A percentile compares a stretch with the other conserved stretches of the same genome.
These are phyloP conservation scores for Takifugu rubripes DNA, from an alignment of 2,797 vertebrate species.

Conservation along the genomic window DNA sequence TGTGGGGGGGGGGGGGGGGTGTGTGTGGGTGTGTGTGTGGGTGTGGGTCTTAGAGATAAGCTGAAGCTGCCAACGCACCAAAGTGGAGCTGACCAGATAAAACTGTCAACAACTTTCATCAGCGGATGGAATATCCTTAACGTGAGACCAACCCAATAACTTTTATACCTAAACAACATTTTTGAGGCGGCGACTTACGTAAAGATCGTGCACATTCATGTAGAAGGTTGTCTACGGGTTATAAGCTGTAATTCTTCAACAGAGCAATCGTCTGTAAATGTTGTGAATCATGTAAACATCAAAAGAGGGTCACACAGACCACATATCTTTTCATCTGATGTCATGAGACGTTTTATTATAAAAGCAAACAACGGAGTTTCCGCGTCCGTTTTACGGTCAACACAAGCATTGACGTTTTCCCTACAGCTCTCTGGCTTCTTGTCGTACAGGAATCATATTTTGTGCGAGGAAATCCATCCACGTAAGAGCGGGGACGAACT, in stretches of 20 bases:
- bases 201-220: neutral
- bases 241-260: neutral
- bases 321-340: neutral
- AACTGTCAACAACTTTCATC: too few relatives aligned
- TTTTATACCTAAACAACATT: slow-evolving; percentile 5
- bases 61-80: slow-evolving; percentile 1
- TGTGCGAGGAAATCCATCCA: neutral
- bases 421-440: neutral
- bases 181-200: neutral
- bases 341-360: neutral
- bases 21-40: too few relatives aligned
- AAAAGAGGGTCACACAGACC: neutral
- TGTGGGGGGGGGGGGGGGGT: neutral
- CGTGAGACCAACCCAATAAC: slow-evolving; percentile 3
- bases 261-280: neutral
- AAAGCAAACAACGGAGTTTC: too few relatives aligned
- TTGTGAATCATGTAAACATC: neutral
- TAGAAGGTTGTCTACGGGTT: neutral
- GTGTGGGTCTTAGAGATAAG: neutral
- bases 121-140: neutral
- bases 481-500: neutral
- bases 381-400: slow-evolving; percentile 24
- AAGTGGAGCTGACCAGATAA: neutral
- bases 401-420: neutral
- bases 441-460: slow-evolving; percentile 1